Conservation (phyloP, 2,888 invertebrate species). For the Tromatobia lineatoria region DNA sequence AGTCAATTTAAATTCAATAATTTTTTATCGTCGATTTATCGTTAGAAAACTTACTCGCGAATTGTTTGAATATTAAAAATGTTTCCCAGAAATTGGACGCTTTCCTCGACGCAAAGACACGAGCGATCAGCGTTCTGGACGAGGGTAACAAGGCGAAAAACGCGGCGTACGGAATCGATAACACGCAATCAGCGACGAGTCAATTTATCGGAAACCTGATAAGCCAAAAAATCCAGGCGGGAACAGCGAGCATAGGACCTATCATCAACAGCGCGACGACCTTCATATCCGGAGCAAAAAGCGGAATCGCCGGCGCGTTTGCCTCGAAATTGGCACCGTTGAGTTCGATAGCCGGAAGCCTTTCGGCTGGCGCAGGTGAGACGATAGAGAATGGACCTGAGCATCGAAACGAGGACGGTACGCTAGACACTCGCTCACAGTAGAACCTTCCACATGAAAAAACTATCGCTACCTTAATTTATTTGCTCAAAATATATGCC, state of each 20-base stretch:
- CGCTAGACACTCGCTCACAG: background rate
- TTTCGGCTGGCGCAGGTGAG: constrained; percentile 86
- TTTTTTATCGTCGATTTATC: too few relatives aligned
- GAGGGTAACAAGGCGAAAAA: constrained; percentile 92
- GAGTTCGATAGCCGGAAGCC: constrained; percentile 87
- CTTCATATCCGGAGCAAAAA: constrained; percentile 82
- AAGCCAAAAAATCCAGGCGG: constrained; percentile 90
- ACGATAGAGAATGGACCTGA: constrained; percentile 44
- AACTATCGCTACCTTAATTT: background rate
- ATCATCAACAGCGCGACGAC: constrained; percentile 89
- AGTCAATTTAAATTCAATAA: too few relatives aligned
- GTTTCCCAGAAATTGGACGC: constrained; percentile 92
- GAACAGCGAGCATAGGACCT: constrained; percentile 86
- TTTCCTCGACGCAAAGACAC: constrained; percentile 93
- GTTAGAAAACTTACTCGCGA: background rate
- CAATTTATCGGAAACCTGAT: constrained; percentile 89
- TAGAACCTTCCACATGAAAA: background rate
- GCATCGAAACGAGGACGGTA: constrained; percentile 60
- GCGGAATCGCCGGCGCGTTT: constrained; percentile 78
- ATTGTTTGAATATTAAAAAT: background rate
- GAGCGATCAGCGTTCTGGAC: constrained; percentile 90
- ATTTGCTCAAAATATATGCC: background rate
- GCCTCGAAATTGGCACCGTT: constrained; percentile 82
- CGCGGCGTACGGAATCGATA: constrained; percentile 90
- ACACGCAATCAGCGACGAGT: constrained; percentile 88